Base-by-base conservation (phyloP, 2,888 invertebrate genomes). In the Emmelina monodactyla region DNA sequence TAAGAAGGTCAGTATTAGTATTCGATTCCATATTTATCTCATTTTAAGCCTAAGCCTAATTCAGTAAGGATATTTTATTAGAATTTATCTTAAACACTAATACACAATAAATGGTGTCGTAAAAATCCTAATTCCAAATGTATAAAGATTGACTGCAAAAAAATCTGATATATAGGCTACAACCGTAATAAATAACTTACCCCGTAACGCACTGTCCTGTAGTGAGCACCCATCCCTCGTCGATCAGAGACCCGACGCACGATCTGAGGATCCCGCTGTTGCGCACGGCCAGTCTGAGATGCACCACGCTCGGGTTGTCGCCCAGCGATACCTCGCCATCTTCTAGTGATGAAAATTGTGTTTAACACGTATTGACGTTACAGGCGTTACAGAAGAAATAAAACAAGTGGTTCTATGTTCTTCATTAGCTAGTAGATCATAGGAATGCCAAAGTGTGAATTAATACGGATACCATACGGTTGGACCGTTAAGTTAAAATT, bases 261-360 rank as follows among this genome's bases (percentile, higher is more conserved):
- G 62, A 42, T 16, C 47, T 28, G 2, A 54, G 42, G 0, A 64
- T 61, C 38, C 64, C 62, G 38, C 58, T 58, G 43, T 48, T 50
- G 32, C 34, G 2, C 2, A 54, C 40, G 1, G 73, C 67, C 4
- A 62, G 12, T 14, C 76, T 63, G 5, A 73, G 52, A 47, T 76
- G 75, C 2, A 75, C 66, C 14, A 72, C 2, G 53, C 56, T 68
- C 0, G 75, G 71, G 42, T 56, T 56, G 22, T 62, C 62, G 2
- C 63, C 66, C 1, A 47, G 42, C 2, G 38, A 49, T 0, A 62
- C 61, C 0, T 29, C 9, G 19, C 5, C 5, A 19, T 19, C 5
- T 19, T 19, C 19, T 6, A 6, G 19, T 19, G 19, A 9, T 5
- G 19, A 19, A 6, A 9, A 9, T 19, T 19, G 19, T 9, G 19